Base-by-base conservation (phyloP, 2,888 invertebrate species). In the Pelosia muscerda region DNA sequence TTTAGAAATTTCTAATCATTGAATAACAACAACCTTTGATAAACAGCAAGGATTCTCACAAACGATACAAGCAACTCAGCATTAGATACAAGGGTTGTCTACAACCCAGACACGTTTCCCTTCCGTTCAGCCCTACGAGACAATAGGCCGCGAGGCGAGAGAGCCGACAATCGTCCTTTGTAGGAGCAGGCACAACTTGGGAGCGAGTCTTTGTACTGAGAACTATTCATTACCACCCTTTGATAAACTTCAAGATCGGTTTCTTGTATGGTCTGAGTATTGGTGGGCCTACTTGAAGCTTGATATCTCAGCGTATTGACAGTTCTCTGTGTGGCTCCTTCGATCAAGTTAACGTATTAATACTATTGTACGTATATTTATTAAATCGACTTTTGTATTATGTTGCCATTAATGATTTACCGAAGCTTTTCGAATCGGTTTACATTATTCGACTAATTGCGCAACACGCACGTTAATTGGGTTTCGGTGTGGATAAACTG, bases 171-270 rank as follows among this genome's bases (percentile, higher is more conserved):
- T 80, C 78, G 72, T 42, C 58, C 71, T 68, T 79, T 79, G 78
- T 80, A 64, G 66, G 65, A 59, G 65, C 66, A 71, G 68, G 74
- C 78, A 76, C 81, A 78, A 79, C 60, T 79, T 79, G 71, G 75
- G 68, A 56, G 57, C 70, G 61, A 58, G 26, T 60, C 78, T 76
- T 81, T 79, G 78, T 79, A 58, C 61, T 31, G 64, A 67, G 57
- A 67, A 58, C 79, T 71, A 81, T 79, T 77, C 79, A 81, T 79
- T 81, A 78, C 74, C 66, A 71, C 59, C 78, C 78, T 81, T 79
- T 79, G 81, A 79, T 78, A 79, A 49, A 78, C 69, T 81, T 68
- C 68, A 69, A 73, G 78, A 79, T 81, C 76, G 78, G 72, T 78
- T 79, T 72, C 78, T 79, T 79, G 72, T 78, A 65, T 57, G 61